Conservation (phyloP, 2,888 invertebrate species). For the Zootermopsis nevadensis region DNA sequence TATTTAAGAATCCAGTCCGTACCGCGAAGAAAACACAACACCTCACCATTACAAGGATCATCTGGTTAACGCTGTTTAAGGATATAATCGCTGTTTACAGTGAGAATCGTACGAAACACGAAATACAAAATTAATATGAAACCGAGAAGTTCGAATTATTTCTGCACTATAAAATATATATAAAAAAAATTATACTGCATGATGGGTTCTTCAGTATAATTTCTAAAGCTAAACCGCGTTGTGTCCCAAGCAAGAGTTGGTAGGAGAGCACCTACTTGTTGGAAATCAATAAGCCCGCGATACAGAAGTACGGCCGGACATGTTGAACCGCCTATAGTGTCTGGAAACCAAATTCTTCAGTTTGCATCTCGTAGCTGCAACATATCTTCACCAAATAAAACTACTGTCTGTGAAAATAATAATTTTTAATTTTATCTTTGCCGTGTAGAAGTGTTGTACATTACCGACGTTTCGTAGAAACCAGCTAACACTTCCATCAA, state of each 20-base stretch:
- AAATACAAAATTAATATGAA: not conserved
- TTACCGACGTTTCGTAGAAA: too few relatives aligned
- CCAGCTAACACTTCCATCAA: too few relatives aligned
- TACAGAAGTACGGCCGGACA: not conserved
- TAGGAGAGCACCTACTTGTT: slow-evolving; percentile 15
- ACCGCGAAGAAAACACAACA: not conserved
- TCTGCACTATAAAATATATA: not conserved
- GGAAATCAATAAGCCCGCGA: slow-evolving; percentile 25
- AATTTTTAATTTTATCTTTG: too few relatives aligned
- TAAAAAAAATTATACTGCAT: slow-evolving; percentile 61
- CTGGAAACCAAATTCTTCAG: not conserved
- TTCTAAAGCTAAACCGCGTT: not conserved
- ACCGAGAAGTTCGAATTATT: not conserved
- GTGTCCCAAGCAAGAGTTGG: not conserved
- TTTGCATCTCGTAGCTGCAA: too few relatives aligned
- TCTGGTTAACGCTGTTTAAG: too few relatives aligned
- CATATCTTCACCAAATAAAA: too few relatives aligned
- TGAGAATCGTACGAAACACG: too few relatives aligned
- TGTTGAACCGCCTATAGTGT: not conserved
- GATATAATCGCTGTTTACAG: too few relatives aligned
- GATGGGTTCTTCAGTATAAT: not conserved
- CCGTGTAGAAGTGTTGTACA: too few relatives aligned
- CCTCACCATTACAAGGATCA: too few relatives aligned
- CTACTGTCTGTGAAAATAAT: too few relatives aligned
- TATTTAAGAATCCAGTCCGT: not conserved